Evolutionary conservation across 2,797 vertebrate species (phyloP), one percentile per base, ranked within the genome.

Genomic region (Smutsia temminckii): DNA sequence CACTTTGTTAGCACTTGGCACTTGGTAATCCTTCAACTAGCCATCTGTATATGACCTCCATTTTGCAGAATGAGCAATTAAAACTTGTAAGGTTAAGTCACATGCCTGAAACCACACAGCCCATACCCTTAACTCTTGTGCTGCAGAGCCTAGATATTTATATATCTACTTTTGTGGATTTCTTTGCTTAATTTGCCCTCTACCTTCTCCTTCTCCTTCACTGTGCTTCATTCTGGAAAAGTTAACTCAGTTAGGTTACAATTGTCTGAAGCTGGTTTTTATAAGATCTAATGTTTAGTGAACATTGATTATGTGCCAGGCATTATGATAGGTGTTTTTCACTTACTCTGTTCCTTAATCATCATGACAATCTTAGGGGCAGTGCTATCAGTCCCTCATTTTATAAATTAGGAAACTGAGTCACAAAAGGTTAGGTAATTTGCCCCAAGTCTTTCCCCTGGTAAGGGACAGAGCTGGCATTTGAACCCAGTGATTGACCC

Each of bases 261-360:
- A 3, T 55, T 32, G 34, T n/a, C 32, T 71, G 53, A 85, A 86
- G 53, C 74, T 95, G 85, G 14, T 94, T 80, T 95, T 61, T 64
- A 4, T 40, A 68, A 89, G 57, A 18, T 1, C 51, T 64, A 3
- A 21, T 49, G 49, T 68, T 64, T 78, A 57, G 40, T 83, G 40
- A 71, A 20, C 40, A 32, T 3, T 23, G 69, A 81, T 34, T 59
- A 18, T 46, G 20, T 57, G 13, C 42, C 74, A 68, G 57, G 23
- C 74, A 68, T 51, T 34, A 40, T 72, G 40, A 74, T 20, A 37
- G 12, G 25, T 75, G 18, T 25, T 79, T 87, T 83, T 81, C 53
- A 11, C 75, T 85, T 66, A 69, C 11, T 88, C 8, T 63, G 49
- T 61, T 53, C 64, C 27, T 85, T 69, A 55, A 77, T 61, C 53